Base-by-base conservation (phyloP, 2,888 invertebrate genomes). In the Chloromyia formosa region DNA sequence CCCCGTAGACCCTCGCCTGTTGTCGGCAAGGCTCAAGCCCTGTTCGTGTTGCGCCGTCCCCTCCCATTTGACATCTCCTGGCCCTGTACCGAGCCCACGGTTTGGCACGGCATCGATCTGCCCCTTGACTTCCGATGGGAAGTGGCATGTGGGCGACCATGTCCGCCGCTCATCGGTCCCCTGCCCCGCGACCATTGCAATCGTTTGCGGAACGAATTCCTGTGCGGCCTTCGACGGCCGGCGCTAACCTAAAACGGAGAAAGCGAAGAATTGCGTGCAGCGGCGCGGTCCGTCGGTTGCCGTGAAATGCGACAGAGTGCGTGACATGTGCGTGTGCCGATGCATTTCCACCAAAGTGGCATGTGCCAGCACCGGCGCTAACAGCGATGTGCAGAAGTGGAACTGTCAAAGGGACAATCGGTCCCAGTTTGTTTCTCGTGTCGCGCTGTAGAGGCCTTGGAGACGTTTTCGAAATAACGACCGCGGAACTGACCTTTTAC, bases 361-460 rank as follows among this genome's bases (percentile, higher is more conserved):
- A 45, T 66, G 45, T 45, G 66, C 45, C 66, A 66, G 66, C 66
- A 66, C 40, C 62, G 62, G 62, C 42, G 62, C 62, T 64, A 42
- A 45, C 45, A 66, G 42, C 66, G 45, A 14, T 66, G 49, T n/a
- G 62, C 66, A 66, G 66, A 49, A 45, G 45, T n/a, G 35, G 35
- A 18, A 12, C 23, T 62, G 16, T 62, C 42, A 20, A 49, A 35
- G 27, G 27, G 27, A 35, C 7, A 35, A 4, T 35, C 27, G 27
- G 27, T 35, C 27, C 27, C 3, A 35, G 27, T 2, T 35, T 35
- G 27, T 7, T 35, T 35, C n/a, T n/a, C n/a, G n/a, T n/a, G n/a
- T n/a, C n/a, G n/a, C n/a, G n/a, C n/a, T n/a, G n/a, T n/a, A 2
- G 27, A 35, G 27, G 3, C 27, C 27, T 35, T 35, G 27, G 27